These are phyloP conservation scores for Tricholauxania praeusta DNA, from an alignment of 2,888 invertebrate genomes.

Conservation along the genomic window DNA sequence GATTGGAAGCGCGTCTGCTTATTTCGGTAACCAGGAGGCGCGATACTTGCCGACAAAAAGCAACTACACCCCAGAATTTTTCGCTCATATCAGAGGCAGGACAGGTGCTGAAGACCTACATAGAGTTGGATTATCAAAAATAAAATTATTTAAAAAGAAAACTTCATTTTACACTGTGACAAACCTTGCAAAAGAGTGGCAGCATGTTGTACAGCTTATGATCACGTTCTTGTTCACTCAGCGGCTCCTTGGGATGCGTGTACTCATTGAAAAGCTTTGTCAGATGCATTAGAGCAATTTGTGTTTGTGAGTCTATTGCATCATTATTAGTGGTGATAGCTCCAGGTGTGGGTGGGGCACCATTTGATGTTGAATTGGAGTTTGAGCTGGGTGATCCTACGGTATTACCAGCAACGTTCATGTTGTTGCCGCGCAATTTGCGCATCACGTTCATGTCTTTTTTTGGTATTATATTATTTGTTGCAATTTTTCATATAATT, in stretches of 20 bases:
- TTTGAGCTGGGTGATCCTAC: slow-evolving; percentile 71
- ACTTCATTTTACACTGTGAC: slow-evolving; percentile 26
- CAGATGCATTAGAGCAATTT: slow-evolving; percentile 94
- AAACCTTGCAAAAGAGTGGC: slow-evolving; percentile 96
- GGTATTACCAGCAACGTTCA: slow-evolving; percentile 59
- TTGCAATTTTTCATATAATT: neutral
- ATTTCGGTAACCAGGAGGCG: slow-evolving; percentile 98
- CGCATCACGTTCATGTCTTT: slow-evolving; percentile 90
- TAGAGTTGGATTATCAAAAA: slow-evolving; percentile 23
- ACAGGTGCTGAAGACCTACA: slow-evolving; percentile 91
- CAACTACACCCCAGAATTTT: slow-evolving; percentile 95
- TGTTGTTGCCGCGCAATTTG: slow-evolving; percentile 78
- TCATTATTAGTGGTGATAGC: slow-evolving; percentile 36
- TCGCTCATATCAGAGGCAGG: slow-evolving; percentile 97
- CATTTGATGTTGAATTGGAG: slow-evolving; percentile 70
- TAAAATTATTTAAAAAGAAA: slow-evolving; percentile 4
- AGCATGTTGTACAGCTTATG: slow-evolving; percentile 97
- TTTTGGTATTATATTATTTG: slow-evolving; percentile 8
- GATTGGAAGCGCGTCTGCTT: slow-evolving; percentile 91
- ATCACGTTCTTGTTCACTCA: slow-evolving; percentile 86
- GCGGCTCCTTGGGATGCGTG: slow-evolving; percentile 86
- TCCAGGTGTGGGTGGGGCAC: slow-evolving; percentile 70
- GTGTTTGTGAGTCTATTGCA: slow-evolving; percentile 79
- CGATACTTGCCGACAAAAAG: slow-evolving; percentile 95
- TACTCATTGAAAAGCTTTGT: slow-evolving; percentile 97